Evolutionary conservation across 2,113 vertebrate genomes (phyloP).

Genomic region (Podarcis cretensis): DNA sequence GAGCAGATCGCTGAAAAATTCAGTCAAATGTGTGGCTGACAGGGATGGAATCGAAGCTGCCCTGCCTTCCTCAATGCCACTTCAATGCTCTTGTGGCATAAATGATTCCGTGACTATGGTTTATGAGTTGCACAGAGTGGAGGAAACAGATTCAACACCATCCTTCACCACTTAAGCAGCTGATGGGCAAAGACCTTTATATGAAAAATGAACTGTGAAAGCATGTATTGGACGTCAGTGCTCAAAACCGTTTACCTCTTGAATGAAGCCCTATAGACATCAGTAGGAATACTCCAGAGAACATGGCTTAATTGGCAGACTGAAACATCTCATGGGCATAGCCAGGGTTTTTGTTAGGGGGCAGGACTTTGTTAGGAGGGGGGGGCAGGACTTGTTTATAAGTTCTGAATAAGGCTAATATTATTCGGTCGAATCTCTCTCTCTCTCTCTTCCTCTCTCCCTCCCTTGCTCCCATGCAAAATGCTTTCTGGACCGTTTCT

Average conservation of each 20-base stretch:
- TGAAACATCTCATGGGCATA: not conserved
- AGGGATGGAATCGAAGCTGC: not conserved
- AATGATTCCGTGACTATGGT: not conserved
- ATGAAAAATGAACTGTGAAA: not conserved
- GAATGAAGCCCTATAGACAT: not conserved
- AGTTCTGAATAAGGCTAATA: no score
- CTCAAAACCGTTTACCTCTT: not conserved
- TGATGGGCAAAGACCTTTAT: not conserved
- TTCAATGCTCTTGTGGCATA: not conserved
- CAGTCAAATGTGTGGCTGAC: not conserved
- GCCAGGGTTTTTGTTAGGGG: no score
- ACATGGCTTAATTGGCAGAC: not conserved
- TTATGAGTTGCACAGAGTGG: not conserved
- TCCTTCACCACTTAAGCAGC: not conserved
- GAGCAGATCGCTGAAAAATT: not conserved
- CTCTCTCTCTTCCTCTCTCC: no score
- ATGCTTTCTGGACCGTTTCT: not conserved
- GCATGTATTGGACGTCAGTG: not conserved
- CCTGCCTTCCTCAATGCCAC: constrained; percentile 44
- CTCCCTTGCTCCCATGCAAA: not conserved
- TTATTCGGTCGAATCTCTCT: no score
- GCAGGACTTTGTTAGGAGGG: no score
- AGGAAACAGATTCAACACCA: not conserved
- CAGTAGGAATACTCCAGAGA: not conserved
- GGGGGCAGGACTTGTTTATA: not conserved